Evolutionary conservation across 2,113 vertebrate genomes (phyloP), one percentile per base, ranked within the genome.

Genomic region (Neolamprologus hecqui): DNA sequence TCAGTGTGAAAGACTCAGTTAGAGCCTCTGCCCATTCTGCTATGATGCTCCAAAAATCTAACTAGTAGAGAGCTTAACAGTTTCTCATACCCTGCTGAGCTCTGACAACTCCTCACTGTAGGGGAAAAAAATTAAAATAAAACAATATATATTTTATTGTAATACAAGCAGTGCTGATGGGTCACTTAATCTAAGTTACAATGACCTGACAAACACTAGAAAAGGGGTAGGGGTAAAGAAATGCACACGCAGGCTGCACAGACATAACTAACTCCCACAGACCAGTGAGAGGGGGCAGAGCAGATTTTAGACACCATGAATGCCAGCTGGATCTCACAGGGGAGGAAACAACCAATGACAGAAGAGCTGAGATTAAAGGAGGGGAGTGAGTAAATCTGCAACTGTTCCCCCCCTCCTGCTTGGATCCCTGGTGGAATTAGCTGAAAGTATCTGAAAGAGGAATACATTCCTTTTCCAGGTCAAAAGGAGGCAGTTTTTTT

Each of bases 371-470:
- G 70, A 87, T 33, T 7, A 49, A 51, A 54, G 79, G 82, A 86
- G 86, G 47, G 23, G 21, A 28, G 81, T 77, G 17, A 53, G 82
- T 90, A 93, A 94, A 92, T 92, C 91, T 92, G 82, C 12, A 87
- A 68, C 51, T 19, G 42, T 37, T 33, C 57, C 28, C 80, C 79
- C 83, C 60, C n/a, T 31, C 51, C 75, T 31, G 45, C 54, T 84
- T 5, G 49, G 89, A 89, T 87, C 89, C 89, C 90, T 84, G 70
- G 89, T 89, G 91, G 92, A 90, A 93, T 93, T 84, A 91, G 82
- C 88, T 90, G 17, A 85, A 90, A 85, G 86, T 88, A 86, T 85
- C 82, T 57, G 81, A 33, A 9, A 63, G 84, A 55, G 80, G 19
- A 81, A 92, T 92, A 89, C 84, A 91, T 90, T 92, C 81, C 81